Conservation (phyloP, 1,140 invertebrate genomes). For the Drosophila pachea region DNA sequence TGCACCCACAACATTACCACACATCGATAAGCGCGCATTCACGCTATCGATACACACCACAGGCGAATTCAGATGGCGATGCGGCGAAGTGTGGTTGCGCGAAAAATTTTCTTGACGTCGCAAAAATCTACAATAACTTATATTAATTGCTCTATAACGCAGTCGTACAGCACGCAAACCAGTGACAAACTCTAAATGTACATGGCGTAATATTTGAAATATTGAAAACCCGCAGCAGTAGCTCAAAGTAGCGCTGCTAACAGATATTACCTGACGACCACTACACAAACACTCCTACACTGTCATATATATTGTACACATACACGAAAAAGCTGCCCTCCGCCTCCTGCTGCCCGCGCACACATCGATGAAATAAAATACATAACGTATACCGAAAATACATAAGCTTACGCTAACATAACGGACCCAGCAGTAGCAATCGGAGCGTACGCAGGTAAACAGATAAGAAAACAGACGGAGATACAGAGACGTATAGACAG, state of each 20-base stretch:
- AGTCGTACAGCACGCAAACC: slow-evolving; percentile 38
- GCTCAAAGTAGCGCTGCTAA: slow-evolving; percentile 39
- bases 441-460: slow-evolving; percentile 28
- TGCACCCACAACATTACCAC: slow-evolving; percentile 5
- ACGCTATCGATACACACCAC: slow-evolving; percentile 21
- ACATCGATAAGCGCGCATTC: slow-evolving; percentile 22
- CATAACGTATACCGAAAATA: slow-evolving; percentile 74
- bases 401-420: slow-evolving; percentile 52
- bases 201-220: slow-evolving; percentile 47
- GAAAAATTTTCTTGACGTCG: slow-evolving; percentile 65
- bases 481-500: slow-evolving; percentile 10
- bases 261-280: slow-evolving; percentile 47
- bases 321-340: slow-evolving; percentile 33
- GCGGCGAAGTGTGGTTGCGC: slow-evolving; percentile 49
- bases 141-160: slow-evolving; percentile 64
- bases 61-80: slow-evolving; percentile 44
- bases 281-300: slow-evolving; percentile 32
- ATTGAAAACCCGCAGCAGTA: slow-evolving; percentile 47
- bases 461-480: slow-evolving; percentile 47
- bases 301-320: slow-evolving; percentile 21
- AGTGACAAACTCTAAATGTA: slow-evolving; percentile 53
- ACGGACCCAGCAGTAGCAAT: slow-evolving; percentile 39
- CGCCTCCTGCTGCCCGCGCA: slow-evolving; percentile 19
- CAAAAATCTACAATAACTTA: slow-evolving; percentile 48
- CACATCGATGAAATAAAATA: slow-evolving; percentile 70